phyloP scores from a whole-genome alignment of 1,140 invertebrate genomes.

The Phthorimaea operculella region DNA sequence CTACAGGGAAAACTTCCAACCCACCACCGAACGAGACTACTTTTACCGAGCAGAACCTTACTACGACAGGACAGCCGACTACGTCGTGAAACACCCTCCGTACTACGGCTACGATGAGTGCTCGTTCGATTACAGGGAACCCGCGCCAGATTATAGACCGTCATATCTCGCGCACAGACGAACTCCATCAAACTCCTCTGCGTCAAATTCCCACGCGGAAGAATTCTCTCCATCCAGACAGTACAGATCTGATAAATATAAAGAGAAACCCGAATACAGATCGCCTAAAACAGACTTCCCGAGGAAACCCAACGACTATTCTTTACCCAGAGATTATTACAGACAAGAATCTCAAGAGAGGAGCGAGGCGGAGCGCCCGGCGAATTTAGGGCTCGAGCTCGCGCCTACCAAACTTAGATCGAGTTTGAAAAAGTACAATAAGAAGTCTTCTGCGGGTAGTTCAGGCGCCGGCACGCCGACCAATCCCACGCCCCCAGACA shows the following conservation, averaged over 20 bases:
- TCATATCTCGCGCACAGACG: conserved; percentile 35
- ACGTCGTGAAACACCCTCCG: conserved; percentile 45
- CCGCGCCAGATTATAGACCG: conserved; percentile 35
- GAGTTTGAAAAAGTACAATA: conserved; percentile 78
- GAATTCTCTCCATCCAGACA: conserved; percentile 51
- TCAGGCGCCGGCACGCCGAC: conserved; percentile 81
- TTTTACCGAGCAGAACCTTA: conserved; percentile 67
- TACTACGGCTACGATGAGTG: conserved; percentile 52
- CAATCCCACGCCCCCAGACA: conserved; percentile 86
- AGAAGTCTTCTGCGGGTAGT: conserved; percentile 65
- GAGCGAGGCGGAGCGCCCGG: conserved; percentile 73
- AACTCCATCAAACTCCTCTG: conserved; percentile 47
- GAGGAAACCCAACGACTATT: conserved; percentile 59
- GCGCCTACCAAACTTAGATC: conserved; percentile 75
- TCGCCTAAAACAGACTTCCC: conserved; percentile 60
- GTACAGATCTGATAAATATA: conserved; percentile 38
- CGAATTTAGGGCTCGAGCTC: conserved; percentile 74
- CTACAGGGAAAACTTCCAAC: conserved; percentile 55
- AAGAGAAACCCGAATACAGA: conserved; percentile 44
- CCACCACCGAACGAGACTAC: conserved; percentile 69
- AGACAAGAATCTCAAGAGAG: conserved; percentile 69
- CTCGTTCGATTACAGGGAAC: conserved; percentile 46
- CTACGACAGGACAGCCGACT: conserved; percentile 51
- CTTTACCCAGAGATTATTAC: conserved; percentile 52
- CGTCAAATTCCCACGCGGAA: conserved; percentile 43